phyloP scores from a whole-genome alignment of 2,797 vertebrate genomes.

The Selene dorsalis region DNA sequence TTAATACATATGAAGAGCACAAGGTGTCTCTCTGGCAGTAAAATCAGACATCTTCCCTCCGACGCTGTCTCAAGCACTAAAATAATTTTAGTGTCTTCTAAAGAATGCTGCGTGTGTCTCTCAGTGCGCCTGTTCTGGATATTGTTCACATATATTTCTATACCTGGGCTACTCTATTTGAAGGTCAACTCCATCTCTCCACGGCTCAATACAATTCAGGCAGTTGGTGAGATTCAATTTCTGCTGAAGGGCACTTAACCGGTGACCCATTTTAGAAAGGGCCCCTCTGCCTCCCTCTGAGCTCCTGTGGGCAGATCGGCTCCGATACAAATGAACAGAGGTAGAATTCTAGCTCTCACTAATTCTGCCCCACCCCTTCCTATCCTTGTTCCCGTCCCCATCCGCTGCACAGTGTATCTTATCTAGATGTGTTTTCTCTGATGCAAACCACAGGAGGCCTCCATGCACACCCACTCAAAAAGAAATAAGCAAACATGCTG shows the following conservation, averaged over 20 bases:
- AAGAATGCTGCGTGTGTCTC: constrained; percentile 60
- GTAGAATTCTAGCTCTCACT: constrained; percentile 60
- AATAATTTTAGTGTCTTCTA: constrained; percentile 54
- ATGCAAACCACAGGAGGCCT: constrained; percentile 75
- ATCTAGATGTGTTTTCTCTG: constrained; percentile 51
- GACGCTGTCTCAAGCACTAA: constrained; percentile 29
- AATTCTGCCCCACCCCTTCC: constrained; percentile 53
- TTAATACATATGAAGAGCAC: constrained; percentile 33
- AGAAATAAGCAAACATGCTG: constrained; percentile 73
- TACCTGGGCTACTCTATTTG: constrained; percentile 67
- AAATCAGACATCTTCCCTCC: constrained; percentile 30
- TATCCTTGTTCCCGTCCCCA: constrained; percentile 16
- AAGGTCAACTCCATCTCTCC: constrained; percentile 79
- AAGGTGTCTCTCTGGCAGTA: not conserved
- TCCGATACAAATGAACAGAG: constrained; percentile 74
- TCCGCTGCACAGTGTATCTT: constrained; percentile 44
- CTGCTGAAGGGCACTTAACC: constrained; percentile 84
- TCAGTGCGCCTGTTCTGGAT: constrained; percentile 55
- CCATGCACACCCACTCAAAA: constrained; percentile 68
- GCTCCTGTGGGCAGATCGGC: constrained; percentile 64
- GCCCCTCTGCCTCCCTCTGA: constrained; percentile 70
- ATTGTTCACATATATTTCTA: constrained; percentile 75
- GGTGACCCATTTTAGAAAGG: constrained; percentile 84
- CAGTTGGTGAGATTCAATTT: constrained; percentile 81
- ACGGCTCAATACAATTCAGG: constrained; percentile 77